Evolutionary conservation across 2,797 vertebrate species (phyloP), one percentile per base, ranked within the genome.

Genomic region (Phoeniculus purpureus): DNA sequence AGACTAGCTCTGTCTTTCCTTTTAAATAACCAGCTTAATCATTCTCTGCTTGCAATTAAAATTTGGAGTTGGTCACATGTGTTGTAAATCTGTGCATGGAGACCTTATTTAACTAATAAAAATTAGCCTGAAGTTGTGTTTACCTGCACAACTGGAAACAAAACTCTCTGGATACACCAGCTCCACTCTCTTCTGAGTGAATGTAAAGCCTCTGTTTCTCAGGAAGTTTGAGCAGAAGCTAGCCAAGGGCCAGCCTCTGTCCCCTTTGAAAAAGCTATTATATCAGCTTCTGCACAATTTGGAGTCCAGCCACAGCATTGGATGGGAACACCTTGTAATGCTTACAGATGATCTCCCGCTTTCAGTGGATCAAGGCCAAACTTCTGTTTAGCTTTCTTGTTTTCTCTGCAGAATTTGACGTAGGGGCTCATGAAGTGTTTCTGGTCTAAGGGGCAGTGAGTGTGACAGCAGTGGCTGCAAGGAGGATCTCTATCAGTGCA

Each of bases 301-400:
- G 94, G 92, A 95, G 75, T 12, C 40, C 0, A 2, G 90, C 86
- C 83, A 60, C 21, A 7, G 6, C 0, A 8, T n/a, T 34, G 92
- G 81, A 86, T 48, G 71, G 73, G 89, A 94, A 34, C 93, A 91
- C 93, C 90, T 94, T 90, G 90, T 73, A 89, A 31, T 54, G 27
- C 72, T 91, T 67, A 79, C 6, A 61, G 86, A 91, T 37, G 86
- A 94, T 85, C 90, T 87, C 71, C 72, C 79, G 78, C 90, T 74
- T 90, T 48, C 15, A 2, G 75, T 70, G 72, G 72, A 80, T 29
- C 0, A 0, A 80, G 84, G 90, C 90, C 92, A 94, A 34, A 58
- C 88, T 93, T 71, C 75, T 8, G 51, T 80, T 88, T 27, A 48
- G 58, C 72, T 73, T 4, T 50, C 29, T 37, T 60, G 26, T 73